Base-by-base conservation (phyloP, 2,888 invertebrate species). In the Ophion ellenae region DNA sequence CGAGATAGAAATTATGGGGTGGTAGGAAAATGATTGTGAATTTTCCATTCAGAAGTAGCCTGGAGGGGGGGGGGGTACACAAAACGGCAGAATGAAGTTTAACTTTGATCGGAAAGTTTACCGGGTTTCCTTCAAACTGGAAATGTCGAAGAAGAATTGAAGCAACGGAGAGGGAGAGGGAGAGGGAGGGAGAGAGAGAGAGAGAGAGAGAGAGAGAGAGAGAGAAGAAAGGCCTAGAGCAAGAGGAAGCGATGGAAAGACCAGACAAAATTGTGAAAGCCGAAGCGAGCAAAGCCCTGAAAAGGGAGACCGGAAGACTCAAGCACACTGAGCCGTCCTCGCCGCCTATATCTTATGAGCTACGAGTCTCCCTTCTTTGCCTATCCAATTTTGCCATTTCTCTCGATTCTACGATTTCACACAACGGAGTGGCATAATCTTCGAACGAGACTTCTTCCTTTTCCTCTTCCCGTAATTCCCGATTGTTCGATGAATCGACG, bases 241-340 rank as follows among this genome's bases (percentile, higher is more conserved):
- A 59, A 74, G 73, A 59, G 53, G 24, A 32, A 76, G n/a, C 5
- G 53, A 66, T 73, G 28, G 10, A 70, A 67, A 74, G 69, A 69
- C 20, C 20, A 61, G 40, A 36, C 17, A 45, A 53, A 70, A 71
- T 76, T 70, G 79, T 45, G 64, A 59, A 10, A 24, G 40, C 66
- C 17, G 11, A 24, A n/a, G 64, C 36, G 32, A 66, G 45, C 40
- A 32, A 75, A 75, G 74, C 69, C 57, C 64, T 78, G 85, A 82
- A 85, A 85, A 59, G 64, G 64, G 78, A 75, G 53, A 67, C 78
- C 85, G 85, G 85, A 85, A 81, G 78, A 81, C 76, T 84, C 70
- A 61, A 69, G 28, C 40, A 36, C n/a, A 36, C 17, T 36, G 47
- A 80, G 71, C 63, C 81, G 10, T 20, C 74, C 59, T 73, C 24